phyloP scores from a whole-genome alignment of 2,113 vertebrate genomes.

The Glaucidium brasilianum region DNA sequence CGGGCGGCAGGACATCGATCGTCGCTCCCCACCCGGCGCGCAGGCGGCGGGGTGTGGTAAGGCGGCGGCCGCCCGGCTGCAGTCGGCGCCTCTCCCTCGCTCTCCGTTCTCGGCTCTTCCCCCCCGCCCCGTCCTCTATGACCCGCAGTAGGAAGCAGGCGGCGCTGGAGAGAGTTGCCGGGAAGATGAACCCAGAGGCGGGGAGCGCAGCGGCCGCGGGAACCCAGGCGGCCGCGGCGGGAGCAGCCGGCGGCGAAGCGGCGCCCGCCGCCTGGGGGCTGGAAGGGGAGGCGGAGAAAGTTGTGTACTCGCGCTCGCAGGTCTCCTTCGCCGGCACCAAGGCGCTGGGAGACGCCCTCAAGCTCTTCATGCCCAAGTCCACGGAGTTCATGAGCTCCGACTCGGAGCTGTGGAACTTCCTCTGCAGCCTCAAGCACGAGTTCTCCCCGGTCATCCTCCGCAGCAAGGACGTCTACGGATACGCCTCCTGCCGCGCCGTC shows the following conservation, averaged over 20 bases:
- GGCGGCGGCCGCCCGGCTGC: not conserved
- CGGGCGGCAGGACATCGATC: constrained; percentile 31
- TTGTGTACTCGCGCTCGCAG: constrained; percentile 79
- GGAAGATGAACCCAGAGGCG: constrained; percentile 47
- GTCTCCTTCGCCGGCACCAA: constrained; percentile 74
- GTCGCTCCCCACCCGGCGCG: not conserved
- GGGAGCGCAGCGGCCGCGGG: constrained; percentile 13
- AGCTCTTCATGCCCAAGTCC: constrained; percentile 78
- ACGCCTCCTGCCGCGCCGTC: constrained; percentile 75
- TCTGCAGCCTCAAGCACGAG: constrained; percentile 81
- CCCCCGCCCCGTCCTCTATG: not conserved
- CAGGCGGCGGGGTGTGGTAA: not conserved
- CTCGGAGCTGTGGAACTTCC: constrained; percentile 81
- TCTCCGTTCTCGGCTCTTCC: not conserved
- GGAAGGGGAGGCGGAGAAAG: constrained; percentile 70
- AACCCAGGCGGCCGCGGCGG: not conserved
- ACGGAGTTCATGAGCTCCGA: constrained; percentile 82
- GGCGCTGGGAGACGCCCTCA: constrained; percentile 78
- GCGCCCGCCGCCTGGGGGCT: not conserved
- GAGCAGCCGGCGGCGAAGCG: not conserved
- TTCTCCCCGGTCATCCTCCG: constrained; percentile 81
- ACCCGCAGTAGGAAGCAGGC: constrained; percentile 32
- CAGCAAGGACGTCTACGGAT: constrained; percentile 81
- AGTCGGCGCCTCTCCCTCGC: not conserved
- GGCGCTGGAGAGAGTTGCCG: constrained; percentile 12